Base-by-base conservation (phyloP, 2,888 invertebrate species). In the Plebejus anna region DNA sequence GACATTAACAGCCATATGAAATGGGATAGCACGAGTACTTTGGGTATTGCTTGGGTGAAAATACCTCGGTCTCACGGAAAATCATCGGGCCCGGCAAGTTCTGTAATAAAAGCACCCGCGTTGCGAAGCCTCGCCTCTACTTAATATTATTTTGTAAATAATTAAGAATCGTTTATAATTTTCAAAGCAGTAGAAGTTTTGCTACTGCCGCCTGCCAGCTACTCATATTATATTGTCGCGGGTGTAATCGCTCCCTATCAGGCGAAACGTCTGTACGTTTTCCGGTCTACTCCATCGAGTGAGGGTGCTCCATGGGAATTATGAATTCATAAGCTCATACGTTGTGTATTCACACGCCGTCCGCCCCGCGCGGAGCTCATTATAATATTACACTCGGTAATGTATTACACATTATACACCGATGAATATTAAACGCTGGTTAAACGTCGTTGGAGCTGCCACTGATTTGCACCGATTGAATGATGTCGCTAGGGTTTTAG, bases 281-380 rank as follows among this genome's bases (percentile, higher is more conserved):
- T 66, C 66, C 32, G 66, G 66, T 66, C 66, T 32, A 32, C 13
- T 32, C 32, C 32, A 66, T 66, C 32, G 4, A 32, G 13, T 66
- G 32, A 66, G 66, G 66, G 66, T 66, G 66, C 66, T 36, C 28
- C 61, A 61, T 66, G 66, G 32, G 66, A 66, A 28, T 66, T 66
- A 66, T 32, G 13, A 66, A 32, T 36, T 66, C 32, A 66, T 36
- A 36, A 66, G 61, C 61, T 28, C 28, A 32, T 36, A 22, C 5
- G 66, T 13, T 66, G 32, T 66, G 66, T 66, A 66, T 66, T 66
- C 28, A 28, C 28, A 32, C 75, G 22, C 42, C 66, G 22, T 38
- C 61, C 32, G 66, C 66, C 11, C 61, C 61, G 61, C 61, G 22
- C 61, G 16, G 11, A 16, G 13, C 55, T 66, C 66, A 66, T 66